Conservation (phyloP, 2,888 invertebrate genomes). For the Ptilodon capucinus region DNA sequence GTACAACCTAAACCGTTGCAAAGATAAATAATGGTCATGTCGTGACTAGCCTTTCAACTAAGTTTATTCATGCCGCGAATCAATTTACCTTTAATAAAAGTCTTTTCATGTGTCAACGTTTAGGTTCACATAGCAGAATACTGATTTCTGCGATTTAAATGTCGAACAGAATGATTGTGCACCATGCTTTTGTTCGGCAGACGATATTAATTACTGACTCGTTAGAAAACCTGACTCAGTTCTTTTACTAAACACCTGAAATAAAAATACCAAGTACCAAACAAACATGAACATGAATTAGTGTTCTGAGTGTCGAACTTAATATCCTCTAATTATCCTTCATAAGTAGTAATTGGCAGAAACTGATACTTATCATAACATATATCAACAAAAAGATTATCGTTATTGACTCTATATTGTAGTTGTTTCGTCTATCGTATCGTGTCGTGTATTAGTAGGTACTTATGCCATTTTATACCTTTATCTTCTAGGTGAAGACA, state of each 20-base stretch:
- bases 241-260: not conserved
- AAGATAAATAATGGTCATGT: not conserved
- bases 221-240: not conserved
- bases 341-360: too few relatives aligned
- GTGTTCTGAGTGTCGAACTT: not conserved
- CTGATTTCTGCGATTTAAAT: not conserved
- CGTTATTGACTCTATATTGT: too few relatives aligned
- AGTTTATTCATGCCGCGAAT: not conserved
- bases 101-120: not conserved
- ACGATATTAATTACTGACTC: not conserved
- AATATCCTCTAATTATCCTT: too few relatives aligned
- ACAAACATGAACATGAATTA: not conserved
- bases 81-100: not conserved
- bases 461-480: too few relatives aligned
- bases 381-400: too few relatives aligned
- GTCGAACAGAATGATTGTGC: not conserved
- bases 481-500: too few relatives aligned
- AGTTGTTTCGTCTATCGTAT: too few relatives aligned
- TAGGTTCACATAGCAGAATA: not conserved
- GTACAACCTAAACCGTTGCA: not conserved
- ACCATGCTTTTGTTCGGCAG: not conserved
- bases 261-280: too few relatives aligned
- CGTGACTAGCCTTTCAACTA: not conserved
- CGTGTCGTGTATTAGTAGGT: too few relatives aligned
- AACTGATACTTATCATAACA: too few relatives aligned